Conservation (phyloP, 2,888 invertebrate species). For the Drosophila neonasuta region DNA sequence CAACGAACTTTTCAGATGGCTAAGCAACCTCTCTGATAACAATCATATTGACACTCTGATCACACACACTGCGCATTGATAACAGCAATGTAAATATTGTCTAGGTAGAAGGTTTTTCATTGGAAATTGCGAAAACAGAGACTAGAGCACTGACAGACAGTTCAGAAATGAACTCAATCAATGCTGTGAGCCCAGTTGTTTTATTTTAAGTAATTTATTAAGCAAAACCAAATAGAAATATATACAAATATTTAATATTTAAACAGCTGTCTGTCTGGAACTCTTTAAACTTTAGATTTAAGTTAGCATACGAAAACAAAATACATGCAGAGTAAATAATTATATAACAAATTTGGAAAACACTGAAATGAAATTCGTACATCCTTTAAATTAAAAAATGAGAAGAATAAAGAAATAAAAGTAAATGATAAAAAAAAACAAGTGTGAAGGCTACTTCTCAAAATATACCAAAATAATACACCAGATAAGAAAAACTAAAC, state of each 20-base stretch:
- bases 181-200: slow-evolving; percentile 25
- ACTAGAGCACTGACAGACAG: slow-evolving; percentile 17
- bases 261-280: slow-evolving; percentile 11
- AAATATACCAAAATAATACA: too few relatives aligned
- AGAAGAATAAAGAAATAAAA: background rate
- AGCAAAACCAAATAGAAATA: slow-evolving; percentile 18
- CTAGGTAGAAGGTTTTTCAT: slow-evolving; percentile 32
- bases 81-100: slow-evolving; percentile 36
- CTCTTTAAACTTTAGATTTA: too few relatives aligned
- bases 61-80: slow-evolving; percentile 19
- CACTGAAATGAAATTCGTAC: too few relatives aligned
- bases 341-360: too few relatives aligned
- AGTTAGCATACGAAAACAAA: too few relatives aligned
- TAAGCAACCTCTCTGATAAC: slow-evolving; percentile 26
- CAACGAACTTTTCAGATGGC: slow-evolving; percentile 24
- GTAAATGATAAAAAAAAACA: background rate
- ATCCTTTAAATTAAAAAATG: background rate
- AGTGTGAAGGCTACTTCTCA: too few relatives aligned
- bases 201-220: slow-evolving; percentile 36
- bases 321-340: too few relatives aligned
- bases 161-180: slow-evolving; percentile 35
- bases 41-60: slow-evolving; percentile 35
- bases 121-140: slow-evolving; percentile 37
- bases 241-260: slow-evolving; percentile 39
- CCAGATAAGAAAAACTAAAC: too few relatives aligned